These are phyloP conservation scores for Lutjanus argentimaculatus DNA, from an alignment of 2,797 vertebrate species.

Conservation along the genomic window DNA sequence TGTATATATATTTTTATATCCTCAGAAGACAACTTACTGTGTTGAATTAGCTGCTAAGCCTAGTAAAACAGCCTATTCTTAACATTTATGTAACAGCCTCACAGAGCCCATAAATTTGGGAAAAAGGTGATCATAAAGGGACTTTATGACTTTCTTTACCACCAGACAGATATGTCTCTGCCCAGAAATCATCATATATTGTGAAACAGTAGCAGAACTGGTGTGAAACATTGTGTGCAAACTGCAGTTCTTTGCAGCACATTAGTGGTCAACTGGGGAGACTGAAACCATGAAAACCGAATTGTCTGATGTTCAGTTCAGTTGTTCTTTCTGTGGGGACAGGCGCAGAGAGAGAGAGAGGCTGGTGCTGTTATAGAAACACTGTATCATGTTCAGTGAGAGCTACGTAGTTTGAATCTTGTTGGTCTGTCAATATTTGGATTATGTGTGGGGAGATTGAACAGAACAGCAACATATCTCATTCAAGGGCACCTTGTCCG, in stretches of 20 bases:
- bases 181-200: conserved; percentile 1
- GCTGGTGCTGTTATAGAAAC: not conserved
- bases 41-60: conserved; percentile 41
- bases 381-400: conserved; percentile 1
- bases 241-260: conserved; percentile 2
- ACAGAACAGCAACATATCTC: conserved; percentile 15
- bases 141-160: conserved; percentile 30
- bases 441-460: conserved; percentile 8
- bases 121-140: conserved; percentile 27
- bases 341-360: not conserved
- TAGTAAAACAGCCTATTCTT: conserved; percentile 27
- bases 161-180: conserved; percentile 11
- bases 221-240: not conserved
- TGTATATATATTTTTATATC: conserved; percentile 14
- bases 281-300: conserved; percentile 16
- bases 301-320: conserved; percentile 19
- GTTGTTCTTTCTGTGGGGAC: conserved; percentile 11
- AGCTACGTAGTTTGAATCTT: conserved; percentile 14
- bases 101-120: conserved; percentile 25
- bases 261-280: not conserved
- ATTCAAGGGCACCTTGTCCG: conserved; percentile 58
- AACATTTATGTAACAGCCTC: conserved; percentile 41
- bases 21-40: conserved; percentile 13
- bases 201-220: conserved; percentile 8
- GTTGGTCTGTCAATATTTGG: conserved; percentile 40